A percentile compares a stretch with the other conserved stretches of the same genome.
Evolutionary conservation across 1,140 invertebrate genomes (phyloP).

Genomic region (Caerostris extrusa): DNA sequence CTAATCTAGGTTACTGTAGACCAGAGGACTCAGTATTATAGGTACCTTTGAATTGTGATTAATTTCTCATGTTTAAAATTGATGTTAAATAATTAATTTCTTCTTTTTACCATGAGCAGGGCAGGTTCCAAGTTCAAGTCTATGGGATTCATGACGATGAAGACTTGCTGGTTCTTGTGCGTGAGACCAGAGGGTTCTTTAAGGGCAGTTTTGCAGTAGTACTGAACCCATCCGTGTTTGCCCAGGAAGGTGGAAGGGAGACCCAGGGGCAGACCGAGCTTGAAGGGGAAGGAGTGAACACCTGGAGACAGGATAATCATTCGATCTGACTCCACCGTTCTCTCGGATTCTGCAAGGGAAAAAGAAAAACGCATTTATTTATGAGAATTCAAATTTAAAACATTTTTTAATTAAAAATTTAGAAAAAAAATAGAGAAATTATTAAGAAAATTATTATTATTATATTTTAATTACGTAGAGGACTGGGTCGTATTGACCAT

Average conservation of each 20-base stretch:
- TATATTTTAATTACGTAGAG: too few species aligned
- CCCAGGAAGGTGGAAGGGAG: conserved; percentile 96
- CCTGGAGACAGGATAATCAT: conserved; percentile 90
- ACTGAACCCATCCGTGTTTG: conserved; percentile 97
- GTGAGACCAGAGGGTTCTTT: conserved; percentile 93
- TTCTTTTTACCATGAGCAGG: conserved; percentile 89
- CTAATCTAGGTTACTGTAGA: not conserved
- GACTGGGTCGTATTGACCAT: too few species aligned
- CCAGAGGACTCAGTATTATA: not conserved
- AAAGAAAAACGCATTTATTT: not conserved
- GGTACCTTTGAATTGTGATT: not conserved
- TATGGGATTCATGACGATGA: conserved; percentile 97
- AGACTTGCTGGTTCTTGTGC: conserved; percentile 97
- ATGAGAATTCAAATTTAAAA: too few species aligned
- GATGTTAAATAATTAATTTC: not conserved
- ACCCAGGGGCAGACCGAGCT: conserved; percentile 93
- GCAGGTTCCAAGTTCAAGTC: conserved; percentile 95
- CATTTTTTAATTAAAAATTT: too few species aligned
- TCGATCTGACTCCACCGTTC: conserved; percentile 68
- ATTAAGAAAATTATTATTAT: too few species aligned
- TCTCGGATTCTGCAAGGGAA: conserved; percentile 43
- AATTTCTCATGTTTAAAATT: fast-evolving
- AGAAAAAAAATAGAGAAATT: too few species aligned
- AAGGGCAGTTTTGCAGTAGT: conserved; percentile 95
- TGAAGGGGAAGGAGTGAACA: conserved; percentile 97